phyloP scores from a whole-genome alignment of 1,140 invertebrate genomes.

The Teleopsis dalmanni region DNA sequence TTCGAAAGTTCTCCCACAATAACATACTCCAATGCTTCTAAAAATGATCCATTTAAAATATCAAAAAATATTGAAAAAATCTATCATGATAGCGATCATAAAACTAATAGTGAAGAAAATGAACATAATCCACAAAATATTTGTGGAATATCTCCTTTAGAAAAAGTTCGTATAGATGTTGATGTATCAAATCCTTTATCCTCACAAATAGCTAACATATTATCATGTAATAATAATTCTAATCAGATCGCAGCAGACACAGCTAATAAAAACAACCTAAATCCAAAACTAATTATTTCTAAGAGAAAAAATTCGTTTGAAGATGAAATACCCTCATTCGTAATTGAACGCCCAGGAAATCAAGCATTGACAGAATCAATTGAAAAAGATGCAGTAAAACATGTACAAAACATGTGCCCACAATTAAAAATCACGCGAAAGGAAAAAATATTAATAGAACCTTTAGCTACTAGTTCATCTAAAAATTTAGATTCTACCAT shows the following conservation, averaged over 20 bases:
- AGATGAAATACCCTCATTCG: conserved; percentile 14
- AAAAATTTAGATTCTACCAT: too few relatives aligned
- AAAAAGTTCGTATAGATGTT: conserved; percentile 11
- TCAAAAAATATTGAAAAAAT: too few relatives aligned
- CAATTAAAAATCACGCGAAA: conserved; percentile 10
- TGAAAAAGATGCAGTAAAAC: conserved; percentile 6
- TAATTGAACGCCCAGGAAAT: conserved; percentile 11
- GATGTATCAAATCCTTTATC: conserved; percentile 12
- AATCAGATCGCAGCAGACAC: not conserved
- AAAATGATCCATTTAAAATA: too few relatives aligned
- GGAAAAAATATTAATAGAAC: conserved; percentile 2
- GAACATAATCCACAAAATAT: too few relatives aligned
- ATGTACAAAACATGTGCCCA: conserved; percentile 9
- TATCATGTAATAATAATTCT: conserved; percentile 5
- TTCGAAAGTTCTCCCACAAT: too few relatives aligned
- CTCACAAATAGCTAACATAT: conserved; percentile 11
- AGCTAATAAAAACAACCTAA: not conserved
- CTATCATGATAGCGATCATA: too few relatives aligned
- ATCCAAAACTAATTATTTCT: not conserved
- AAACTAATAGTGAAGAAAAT: not conserved
- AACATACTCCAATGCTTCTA: too few relatives aligned
- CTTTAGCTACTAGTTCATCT: not conserved
- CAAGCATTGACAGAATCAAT: not conserved
- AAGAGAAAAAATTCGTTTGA: conserved; percentile 13
- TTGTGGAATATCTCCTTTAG: conserved; percentile 4